Conservation (phyloP, 2,888 invertebrate genomes). For the Cremastinae sp. region DNA sequence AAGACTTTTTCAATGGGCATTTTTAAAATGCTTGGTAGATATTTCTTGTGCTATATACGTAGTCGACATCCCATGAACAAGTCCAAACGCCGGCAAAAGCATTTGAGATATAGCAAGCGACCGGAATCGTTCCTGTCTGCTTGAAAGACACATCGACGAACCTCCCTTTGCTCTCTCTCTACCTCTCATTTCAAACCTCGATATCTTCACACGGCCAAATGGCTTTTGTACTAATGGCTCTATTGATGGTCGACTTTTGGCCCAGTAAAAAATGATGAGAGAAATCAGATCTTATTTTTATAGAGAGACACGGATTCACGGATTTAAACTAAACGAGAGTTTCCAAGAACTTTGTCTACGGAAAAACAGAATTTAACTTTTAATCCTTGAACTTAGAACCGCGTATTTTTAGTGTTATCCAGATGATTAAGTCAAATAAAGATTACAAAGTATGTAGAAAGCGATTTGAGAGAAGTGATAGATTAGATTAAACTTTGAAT, state of each 20-base stretch:
- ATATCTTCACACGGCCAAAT: constrained; percentile 61
- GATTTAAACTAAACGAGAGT: constrained; percentile 17
- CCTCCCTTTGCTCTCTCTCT: constrained; percentile 24
- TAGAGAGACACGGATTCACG: constrained; percentile 24
- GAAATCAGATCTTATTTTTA: constrained; percentile 22
- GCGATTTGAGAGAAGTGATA: too few species aligned
- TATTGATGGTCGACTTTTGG: constrained; percentile 58
- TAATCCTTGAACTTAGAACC: too few species aligned
- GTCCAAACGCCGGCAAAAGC: constrained; percentile 32
- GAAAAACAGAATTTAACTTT: constrained; percentile 12
- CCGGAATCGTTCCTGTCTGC: constrained; percentile 67
- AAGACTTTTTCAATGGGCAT: too few species aligned
- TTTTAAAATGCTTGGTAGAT: too few species aligned
- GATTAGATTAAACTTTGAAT: too few species aligned
- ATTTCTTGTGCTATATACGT: neutral
- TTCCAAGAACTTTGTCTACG: constrained; percentile 1
- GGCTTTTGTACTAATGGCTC: constrained; percentile 64
- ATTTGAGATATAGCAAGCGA: constrained; percentile 56
- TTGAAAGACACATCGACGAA: constrained; percentile 63
- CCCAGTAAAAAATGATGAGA: constrained; percentile 34
- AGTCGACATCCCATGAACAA: constrained; percentile 34
- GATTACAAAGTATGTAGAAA: too few species aligned
- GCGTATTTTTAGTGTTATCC: too few species aligned
- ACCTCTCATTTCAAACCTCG: constrained; percentile 28
- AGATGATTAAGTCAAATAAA: too few species aligned